Base-by-base conservation (phyloP, 2,797 vertebrate species). In the Macrochelys suwanniensis region DNA sequence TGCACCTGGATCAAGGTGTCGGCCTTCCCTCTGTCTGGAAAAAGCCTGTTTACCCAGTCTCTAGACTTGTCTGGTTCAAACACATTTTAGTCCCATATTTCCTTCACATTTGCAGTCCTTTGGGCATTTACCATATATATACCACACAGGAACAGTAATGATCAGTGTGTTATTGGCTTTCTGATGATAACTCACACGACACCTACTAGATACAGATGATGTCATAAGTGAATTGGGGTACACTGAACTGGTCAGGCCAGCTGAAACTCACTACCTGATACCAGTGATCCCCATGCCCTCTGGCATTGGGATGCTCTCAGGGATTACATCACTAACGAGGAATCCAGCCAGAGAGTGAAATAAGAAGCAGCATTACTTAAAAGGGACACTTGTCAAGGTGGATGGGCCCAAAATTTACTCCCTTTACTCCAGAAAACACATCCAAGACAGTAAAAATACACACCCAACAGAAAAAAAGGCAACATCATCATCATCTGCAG, bases 391-490 rank as follows among this genome's bases (percentile, higher is more conserved):
- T 23, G 47, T 6, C 8, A 9, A 81, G 65, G n/a, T 59, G 31
- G 53, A 49, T n/a, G 59, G 74, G 80, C 4, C 47, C 74, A 11
- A 33, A 83, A 71, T 50, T 15, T 1, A 4, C 33, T 51, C 54
- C 37, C 17, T n/a, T 68, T n/a, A 19, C 65, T 23, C 65, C n/a
- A 71, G n/a, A 42, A 23, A 37, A 37, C 19, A 85, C 19, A 11
- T 3, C 23, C 5, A 74, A 19, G 26, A 33, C 25, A 0, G 0
- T 26, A 71, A n/a, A 19, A 71, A 59, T 23, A 54, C 25, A 33
- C 19, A 28, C 23, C 45, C 15, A 28, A 37, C 9, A 5, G 68
- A 31, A 3, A 0, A 9, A 0, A 0, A 79, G 81, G 17, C 76
- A 61, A 65, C 79, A 71, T 50, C 0, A 0, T 0, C 4, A 31